Conservation (phyloP, 1,140 invertebrate genomes). For the Drosophila hydei region DNA sequence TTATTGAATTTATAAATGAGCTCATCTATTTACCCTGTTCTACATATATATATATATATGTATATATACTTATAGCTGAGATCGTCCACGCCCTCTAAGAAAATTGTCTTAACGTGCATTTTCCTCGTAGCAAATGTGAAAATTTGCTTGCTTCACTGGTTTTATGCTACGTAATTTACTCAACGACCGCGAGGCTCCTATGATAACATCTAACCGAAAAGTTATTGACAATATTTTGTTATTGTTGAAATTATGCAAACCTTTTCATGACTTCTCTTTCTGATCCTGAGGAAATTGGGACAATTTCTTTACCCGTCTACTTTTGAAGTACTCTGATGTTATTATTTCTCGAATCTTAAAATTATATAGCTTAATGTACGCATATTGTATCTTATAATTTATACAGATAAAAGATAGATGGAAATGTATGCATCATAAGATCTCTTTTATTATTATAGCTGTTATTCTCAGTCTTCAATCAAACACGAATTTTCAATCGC, state of each 20-base stretch:
- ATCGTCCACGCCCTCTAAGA: constrained; percentile 40
- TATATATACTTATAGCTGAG: constrained; percentile 6
- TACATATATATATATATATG: background rate
- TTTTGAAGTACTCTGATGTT: too few relatives aligned
- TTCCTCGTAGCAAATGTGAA: constrained; percentile 59
- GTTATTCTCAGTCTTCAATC: too few relatives aligned
- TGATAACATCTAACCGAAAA: constrained; percentile 38
- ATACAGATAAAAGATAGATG: too few relatives aligned
- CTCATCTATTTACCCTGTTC: constrained; percentile 51
- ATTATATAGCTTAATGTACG: too few relatives aligned
- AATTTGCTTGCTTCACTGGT: constrained; percentile 70
- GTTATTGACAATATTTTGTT: constrained; percentile 14
- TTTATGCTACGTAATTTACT: constrained; percentile 59
- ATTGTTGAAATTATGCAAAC: constrained; percentile 63
- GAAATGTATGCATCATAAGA: too few relatives aligned
- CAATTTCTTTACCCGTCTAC: constrained; percentile 1
- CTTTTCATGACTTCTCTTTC: constrained; percentile 5
- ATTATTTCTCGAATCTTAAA: background rate
- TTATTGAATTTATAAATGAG: constrained; percentile 49
- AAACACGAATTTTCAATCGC: too few relatives aligned
- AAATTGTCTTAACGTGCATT: constrained; percentile 70
- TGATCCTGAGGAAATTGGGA: constrained; percentile 11
- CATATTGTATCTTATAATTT: too few relatives aligned
- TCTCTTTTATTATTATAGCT: too few relatives aligned
- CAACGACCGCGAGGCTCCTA: constrained; percentile 13